A percentile compares a stretch with the other conserved stretches of the same genome.
Conservation (phyloP, 2,888 invertebrate genomes). For the Agrilus mali region DNA sequence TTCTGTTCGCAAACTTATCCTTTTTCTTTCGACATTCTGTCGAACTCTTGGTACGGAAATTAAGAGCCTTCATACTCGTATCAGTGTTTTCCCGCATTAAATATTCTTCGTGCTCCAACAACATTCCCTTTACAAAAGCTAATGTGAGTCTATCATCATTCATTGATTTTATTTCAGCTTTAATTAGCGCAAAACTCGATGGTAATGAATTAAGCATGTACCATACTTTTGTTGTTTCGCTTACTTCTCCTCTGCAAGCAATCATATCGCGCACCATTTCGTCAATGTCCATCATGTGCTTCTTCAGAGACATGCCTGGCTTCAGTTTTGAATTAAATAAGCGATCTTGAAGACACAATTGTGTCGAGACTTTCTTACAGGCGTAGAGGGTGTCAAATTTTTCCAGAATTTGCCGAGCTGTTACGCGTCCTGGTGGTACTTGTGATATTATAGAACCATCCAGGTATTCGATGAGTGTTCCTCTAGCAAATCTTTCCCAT, state of each 20-base stretch:
- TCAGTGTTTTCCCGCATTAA: slow-evolving; percentile 6
- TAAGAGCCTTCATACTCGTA: slow-evolving; percentile 7
- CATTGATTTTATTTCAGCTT: background rate
- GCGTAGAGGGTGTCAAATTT: slow-evolving; percentile 8
- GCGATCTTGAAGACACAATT: slow-evolving; percentile 8
- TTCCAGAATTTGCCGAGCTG: slow-evolving; percentile 9
- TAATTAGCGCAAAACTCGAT: background rate
- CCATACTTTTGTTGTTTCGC: slow-evolving; percentile 2
- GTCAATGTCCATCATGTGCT: slow-evolving; percentile 7
- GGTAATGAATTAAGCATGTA: background rate
- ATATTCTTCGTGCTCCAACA: slow-evolving; percentile 9
- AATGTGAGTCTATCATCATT: slow-evolving; percentile 5
- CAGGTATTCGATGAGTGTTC: slow-evolving; percentile 9
- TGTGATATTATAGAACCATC: slow-evolving; percentile 3
- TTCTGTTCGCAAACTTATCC: no score
- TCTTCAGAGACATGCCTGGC: background rate
- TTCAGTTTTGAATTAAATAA: slow-evolving; percentile 11
- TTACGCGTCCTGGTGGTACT: slow-evolving; percentile 3
- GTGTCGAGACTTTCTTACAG: slow-evolving; percentile 10
- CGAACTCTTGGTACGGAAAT: slow-evolving; percentile 4
- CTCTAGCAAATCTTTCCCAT: slow-evolving; percentile 8
- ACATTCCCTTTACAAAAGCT: slow-evolving; percentile 9
- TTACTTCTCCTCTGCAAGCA: slow-evolving; percentile 7
- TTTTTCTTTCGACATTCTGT: background rate
- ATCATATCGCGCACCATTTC: slow-evolving; percentile 11